Conservation (phyloP, 2,797 vertebrate genomes). For the Mormyrops boulengeri region DNA sequence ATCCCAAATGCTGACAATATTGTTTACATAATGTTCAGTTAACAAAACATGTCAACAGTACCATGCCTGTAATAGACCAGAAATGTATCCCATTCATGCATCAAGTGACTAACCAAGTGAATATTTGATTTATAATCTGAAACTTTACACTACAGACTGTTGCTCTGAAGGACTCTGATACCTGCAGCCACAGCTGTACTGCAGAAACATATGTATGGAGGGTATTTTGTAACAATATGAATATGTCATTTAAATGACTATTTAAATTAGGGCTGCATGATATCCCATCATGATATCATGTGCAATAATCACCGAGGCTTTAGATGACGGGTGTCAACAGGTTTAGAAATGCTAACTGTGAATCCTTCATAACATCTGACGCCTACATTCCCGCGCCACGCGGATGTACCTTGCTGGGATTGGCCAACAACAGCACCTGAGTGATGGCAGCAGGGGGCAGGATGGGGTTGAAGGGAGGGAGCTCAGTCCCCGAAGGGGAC, state of each 20-base stretch:
- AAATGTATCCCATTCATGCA: background rate
- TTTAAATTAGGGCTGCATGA: background rate
- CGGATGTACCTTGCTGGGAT: conserved; percentile 83
- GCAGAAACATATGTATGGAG: background rate
- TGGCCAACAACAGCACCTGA: conserved; percentile 89
- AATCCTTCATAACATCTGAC: background rate
- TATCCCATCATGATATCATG: background rate
- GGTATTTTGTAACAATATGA: background rate
- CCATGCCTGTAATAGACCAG: background rate
- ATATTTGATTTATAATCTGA: background rate
- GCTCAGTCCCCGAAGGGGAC: conserved; percentile 82
- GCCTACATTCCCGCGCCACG: background rate
- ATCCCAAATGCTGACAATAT: background rate
- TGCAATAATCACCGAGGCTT: background rate
- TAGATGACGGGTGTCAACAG: background rate
- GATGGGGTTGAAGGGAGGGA: conserved; percentile 89
- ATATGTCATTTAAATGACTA: background rate
- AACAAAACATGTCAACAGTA: background rate
- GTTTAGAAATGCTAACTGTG: background rate
- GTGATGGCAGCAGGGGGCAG: conserved; percentile 87
- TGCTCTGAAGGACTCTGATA: background rate
- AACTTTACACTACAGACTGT: background rate
- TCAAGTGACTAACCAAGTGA: background rate
- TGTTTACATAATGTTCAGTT: background rate
- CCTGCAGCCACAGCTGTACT: background rate